A percentile compares a stretch with the other conserved stretches of the same genome.
Conservation (phyloP, 2,797 vertebrate species). For the Sparidentex hasta region DNA sequence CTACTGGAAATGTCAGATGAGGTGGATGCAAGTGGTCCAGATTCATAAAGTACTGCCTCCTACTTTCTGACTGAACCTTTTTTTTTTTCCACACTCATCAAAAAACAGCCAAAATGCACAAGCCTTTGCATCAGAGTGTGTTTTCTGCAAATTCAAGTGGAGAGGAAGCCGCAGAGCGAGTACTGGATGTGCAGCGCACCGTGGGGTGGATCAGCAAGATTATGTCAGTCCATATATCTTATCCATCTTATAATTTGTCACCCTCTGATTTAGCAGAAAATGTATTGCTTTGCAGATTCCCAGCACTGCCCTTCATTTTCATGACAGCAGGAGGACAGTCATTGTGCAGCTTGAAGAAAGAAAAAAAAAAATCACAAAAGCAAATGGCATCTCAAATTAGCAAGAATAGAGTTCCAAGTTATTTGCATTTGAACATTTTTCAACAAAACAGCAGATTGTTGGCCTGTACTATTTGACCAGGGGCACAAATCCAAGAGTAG, state of each 20-base stretch:
- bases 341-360: slow-evolving; percentile 3
- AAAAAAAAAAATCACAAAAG: slow-evolving; percentile 4
- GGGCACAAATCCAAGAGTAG: no score
- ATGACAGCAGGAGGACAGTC: slow-evolving; percentile 9
- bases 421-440: background rate
- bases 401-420: background rate
- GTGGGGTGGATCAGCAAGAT: slow-evolving; percentile 45
- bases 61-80: slow-evolving; percentile 41
- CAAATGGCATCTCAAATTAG: background rate
- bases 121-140: slow-evolving; percentile 35
- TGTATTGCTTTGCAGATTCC: slow-evolving; percentile 21
- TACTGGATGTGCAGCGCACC: slow-evolving; percentile 13
- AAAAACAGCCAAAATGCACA: slow-evolving; percentile 45
- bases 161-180: slow-evolving; percentile 43
- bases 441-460: background rate
- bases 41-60: slow-evolving; percentile 61
- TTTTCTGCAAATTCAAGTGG: slow-evolving; percentile 38
- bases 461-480: no score
- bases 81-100: slow-evolving; percentile 45
- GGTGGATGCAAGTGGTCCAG: slow-evolving; percentile 59
- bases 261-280: slow-evolving; percentile 34
- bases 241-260: slow-evolving; percentile 46
- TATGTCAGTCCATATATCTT: slow-evolving; percentile 49
- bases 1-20: slow-evolving; percentile 65
- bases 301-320: slow-evolving; percentile 17